Conservation (phyloP, 2,797 vertebrate species). For the Enteromius argenteus region DNA sequence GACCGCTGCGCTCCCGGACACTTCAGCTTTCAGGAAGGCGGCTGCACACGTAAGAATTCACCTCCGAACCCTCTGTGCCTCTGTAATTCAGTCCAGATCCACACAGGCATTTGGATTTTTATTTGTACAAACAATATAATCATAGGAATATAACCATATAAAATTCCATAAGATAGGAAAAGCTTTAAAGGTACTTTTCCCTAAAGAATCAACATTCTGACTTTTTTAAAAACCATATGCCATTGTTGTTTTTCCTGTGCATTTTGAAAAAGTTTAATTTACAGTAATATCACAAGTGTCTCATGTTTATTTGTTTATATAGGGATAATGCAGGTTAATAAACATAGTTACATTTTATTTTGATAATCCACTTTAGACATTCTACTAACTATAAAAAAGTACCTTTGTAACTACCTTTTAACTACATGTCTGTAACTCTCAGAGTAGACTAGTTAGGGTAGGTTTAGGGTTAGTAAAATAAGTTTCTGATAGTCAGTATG, state of each 20-base stretch:
- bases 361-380: too few species aligned
- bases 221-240: neutral
- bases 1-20: slow-evolving; percentile 90
- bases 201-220: neutral
- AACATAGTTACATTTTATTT: neutral
- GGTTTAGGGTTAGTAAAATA: too few species aligned
- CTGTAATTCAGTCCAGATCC: neutral
- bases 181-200: neutral
- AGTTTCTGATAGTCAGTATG: too few species aligned
- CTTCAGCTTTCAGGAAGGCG: slow-evolving; percentile 96
- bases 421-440: too few species aligned
- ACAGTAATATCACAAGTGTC: neutral
- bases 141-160: too few species aligned
- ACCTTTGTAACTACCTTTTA: too few species aligned
- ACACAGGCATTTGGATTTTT: too few species aligned
- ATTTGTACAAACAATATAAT: neutral
- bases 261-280: neutral
- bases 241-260: neutral
- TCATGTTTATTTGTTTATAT: neutral
- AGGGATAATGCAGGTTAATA: neutral
- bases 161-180: neutral
- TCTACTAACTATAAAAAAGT: too few species aligned
- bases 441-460: too few species aligned
- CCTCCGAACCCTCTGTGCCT: neutral
- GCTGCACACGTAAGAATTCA: slow-evolving; percentile 86